phyloP scores from a whole-genome alignment of 2,888 invertebrate genomes.

The Diabrotica balteata region DNA sequence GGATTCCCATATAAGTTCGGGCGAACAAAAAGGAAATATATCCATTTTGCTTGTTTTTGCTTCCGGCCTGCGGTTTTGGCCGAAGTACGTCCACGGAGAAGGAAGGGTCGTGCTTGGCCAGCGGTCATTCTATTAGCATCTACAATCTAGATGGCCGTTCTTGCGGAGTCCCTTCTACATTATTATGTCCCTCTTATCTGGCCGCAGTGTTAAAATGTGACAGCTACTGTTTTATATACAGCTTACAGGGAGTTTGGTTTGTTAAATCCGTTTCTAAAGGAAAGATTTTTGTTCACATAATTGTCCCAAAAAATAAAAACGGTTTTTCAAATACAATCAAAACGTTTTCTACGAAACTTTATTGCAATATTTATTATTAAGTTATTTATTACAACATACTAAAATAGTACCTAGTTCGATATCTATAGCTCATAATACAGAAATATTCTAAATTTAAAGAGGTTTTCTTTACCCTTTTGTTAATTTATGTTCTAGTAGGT shows the following conservation, averaged over 20 bases:
- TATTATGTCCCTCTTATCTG: conserved; percentile 52
- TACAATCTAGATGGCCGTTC: conserved; percentile 62
- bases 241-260: conserved; percentile 26
- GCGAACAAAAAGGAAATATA: conserved; percentile 61
- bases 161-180: conserved; percentile 56
- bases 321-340: too few relatives aligned
- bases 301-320: too few relatives aligned
- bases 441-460: too few relatives aligned
- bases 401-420: too few relatives aligned
- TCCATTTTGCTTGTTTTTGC: conserved; percentile 61
- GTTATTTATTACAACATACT: too few relatives aligned
- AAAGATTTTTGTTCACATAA: too few relatives aligned
- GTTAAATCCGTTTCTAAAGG: not conserved
- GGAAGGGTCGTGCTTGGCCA: conserved; percentile 53
- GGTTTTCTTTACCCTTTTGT: too few relatives aligned
- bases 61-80: conserved; percentile 49
- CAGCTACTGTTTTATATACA: conserved; percentile 41
- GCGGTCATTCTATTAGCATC: conserved; percentile 63
- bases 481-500: too few relatives aligned
- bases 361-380: too few relatives aligned
- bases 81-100: conserved; percentile 42
- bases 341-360: too few relatives aligned
- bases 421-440: too few relatives aligned
- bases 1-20: conserved; percentile 54
- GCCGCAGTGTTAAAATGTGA: conserved; percentile 45